Evolutionary conservation across 2,113 vertebrate genomes (phyloP).

Genomic region (Shinisaurus crocodilurus): DNA sequence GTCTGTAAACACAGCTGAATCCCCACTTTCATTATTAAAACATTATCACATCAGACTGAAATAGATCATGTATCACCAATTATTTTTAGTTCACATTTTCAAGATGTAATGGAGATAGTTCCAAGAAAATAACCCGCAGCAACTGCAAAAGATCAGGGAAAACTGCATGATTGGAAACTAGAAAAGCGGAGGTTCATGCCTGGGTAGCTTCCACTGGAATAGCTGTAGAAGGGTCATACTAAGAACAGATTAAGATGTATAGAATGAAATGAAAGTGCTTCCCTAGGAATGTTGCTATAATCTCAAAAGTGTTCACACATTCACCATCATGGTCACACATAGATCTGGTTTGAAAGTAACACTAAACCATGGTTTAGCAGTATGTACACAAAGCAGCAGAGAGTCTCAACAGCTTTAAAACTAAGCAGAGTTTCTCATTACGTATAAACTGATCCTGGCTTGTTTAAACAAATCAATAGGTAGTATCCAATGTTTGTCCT

Average conservation of each 20-base stretch:
- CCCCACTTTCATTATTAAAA: neutral
- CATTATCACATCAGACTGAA: neutral
- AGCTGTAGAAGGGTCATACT: neutral
- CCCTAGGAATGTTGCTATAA: neutral
- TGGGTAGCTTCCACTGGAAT: neutral
- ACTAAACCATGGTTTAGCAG: neutral
- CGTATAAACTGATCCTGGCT: neutral
- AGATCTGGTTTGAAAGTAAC: neutral
- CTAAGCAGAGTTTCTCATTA: neutral
- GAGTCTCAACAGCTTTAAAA: neutral
- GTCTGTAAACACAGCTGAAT: neutral
- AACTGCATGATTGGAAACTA: neutral
- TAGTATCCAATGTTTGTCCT: too few relatives aligned
- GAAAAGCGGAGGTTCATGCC: neutral
- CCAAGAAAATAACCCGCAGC: neutral
- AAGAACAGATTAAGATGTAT: neutral
- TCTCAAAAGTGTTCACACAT: neutral
- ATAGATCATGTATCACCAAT: neutral
- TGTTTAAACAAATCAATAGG: neutral
- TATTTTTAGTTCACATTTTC: neutral
- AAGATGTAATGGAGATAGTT: neutral
- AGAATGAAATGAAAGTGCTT: neutral
- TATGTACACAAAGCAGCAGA: neutral
- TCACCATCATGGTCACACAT: neutral
- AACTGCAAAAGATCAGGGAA: neutral